Evolutionary conservation across 1,140 invertebrate species (phyloP).

Genomic region (Anagrus nilaparvatae): DNA sequence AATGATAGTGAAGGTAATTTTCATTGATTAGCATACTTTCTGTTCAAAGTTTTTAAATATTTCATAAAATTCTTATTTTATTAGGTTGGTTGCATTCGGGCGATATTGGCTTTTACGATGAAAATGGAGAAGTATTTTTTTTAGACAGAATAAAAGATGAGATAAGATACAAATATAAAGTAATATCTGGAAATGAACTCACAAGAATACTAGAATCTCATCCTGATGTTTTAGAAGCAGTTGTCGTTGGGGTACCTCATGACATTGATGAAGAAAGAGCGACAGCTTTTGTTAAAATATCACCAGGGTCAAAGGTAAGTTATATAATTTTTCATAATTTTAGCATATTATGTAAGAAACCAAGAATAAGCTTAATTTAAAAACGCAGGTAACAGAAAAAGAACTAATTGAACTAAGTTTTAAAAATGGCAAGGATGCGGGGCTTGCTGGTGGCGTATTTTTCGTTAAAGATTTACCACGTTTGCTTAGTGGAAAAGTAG

Average conservation of each 20-base stretch:
- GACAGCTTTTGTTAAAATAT: conserved; percentile 47
- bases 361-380: too few relatives aligned
- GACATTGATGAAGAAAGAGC: conserved; percentile 49
- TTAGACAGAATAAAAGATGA: conserved; percentile 50
- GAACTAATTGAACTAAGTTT: conserved; percentile 26
- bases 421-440: conserved; percentile 35
- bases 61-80: too few relatives aligned
- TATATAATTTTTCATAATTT: too few relatives aligned
- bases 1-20: too few relatives aligned
- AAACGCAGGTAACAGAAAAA: conserved; percentile 23
- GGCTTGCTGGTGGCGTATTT: conserved; percentile 46
- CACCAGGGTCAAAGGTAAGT: conserved; percentile 28
- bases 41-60: too few relatives aligned
- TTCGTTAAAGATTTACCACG: conserved; percentile 50
- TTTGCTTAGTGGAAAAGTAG: conserved; percentile 54
- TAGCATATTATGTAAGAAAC: too few relatives aligned
- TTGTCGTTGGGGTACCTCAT: conserved; percentile 57
- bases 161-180: conserved; percentile 39
- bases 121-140: conserved; percentile 38
- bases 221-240: conserved; percentile 52
- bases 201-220: conserved; percentile 56
- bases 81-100: conserved; percentile 28
- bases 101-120: conserved; percentile 38
- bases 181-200: conserved; percentile 35
- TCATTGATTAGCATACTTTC: too few relatives aligned